phyloP scores from a whole-genome alignment of 2,113 vertebrate genomes.

The Esox niger region DNA sequence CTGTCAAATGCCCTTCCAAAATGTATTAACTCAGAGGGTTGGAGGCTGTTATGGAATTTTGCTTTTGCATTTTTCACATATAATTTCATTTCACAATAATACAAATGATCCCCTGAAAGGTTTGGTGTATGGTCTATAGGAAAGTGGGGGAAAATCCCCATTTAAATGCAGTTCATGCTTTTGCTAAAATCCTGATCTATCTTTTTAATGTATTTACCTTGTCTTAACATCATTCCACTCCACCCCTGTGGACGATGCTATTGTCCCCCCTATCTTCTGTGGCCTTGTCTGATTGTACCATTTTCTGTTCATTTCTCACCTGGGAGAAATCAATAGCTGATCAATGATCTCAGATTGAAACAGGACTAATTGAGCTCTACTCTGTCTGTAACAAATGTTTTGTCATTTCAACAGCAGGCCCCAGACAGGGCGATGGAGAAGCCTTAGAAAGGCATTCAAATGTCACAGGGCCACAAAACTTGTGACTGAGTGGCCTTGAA shows the following conservation, averaged over 20 bases:
- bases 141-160: no score
- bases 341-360: conserved; percentile 68
- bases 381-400: conserved; percentile 73
- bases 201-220: conserved; percentile 51
- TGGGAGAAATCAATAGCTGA: conserved; percentile 72
- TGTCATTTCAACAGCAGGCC: conserved; percentile 67
- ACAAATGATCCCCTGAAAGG: no score
- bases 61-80: no score
- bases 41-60: no score
- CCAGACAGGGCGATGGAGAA: conserved; percentile 37
- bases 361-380: conserved; percentile 73
- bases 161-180: no score
- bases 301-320: conserved; percentile 70
- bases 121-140: no score
- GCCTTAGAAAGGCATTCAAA: conserved; percentile 43
- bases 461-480: conserved; percentile 31
- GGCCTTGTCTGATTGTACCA: conserved; percentile 71
- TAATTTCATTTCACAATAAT: no score
- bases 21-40: no score
- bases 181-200: no score
- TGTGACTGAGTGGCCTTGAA: conserved; percentile 58
- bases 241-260: conserved; percentile 16
- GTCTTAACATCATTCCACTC: conserved; percentile 31
- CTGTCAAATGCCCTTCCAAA: no score
- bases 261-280: conserved; percentile 48